Percentiles rank a stretch among this genome's conserved stretches.
phyloP scores from a whole-genome alignment of 37 sponge, comb jelly and placozoan species.

The Theonella swinhoei region DNA sequence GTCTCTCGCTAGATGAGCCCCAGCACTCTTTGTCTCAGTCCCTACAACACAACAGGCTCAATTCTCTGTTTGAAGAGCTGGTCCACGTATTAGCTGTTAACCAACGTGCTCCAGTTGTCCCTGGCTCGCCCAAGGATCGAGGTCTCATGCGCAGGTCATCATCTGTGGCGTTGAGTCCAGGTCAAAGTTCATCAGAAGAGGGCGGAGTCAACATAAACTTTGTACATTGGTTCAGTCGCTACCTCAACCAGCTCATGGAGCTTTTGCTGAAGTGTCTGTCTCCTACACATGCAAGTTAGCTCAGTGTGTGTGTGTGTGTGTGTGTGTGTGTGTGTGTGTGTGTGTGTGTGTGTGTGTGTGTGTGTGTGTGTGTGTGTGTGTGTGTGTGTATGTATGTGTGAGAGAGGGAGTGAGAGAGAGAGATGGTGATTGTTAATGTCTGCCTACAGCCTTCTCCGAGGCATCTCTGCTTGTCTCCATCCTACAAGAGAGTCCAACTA shows the following conservation, averaged over 20 bases:
- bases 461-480: conserved; percentile 56
- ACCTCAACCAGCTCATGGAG: conserved; percentile 44
- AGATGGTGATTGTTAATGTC: too few species aligned
- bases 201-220: conserved; percentile 11
- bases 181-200: not conserved
- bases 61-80: conserved; percentile 30
- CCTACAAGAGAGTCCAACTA: conserved; percentile 76
- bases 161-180: not conserved
- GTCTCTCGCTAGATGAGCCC: not conserved
- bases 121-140: not conserved
- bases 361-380: not conserved
- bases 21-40: not conserved
- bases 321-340: not conserved
- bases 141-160: conserved; percentile 5
- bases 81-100: not conserved
- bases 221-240: conserved; percentile 43
- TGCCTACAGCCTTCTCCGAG: conserved; percentile 15
- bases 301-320: not conserved
- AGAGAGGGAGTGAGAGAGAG: too few species aligned
- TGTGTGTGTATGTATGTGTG: not conserved
- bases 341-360: not conserved
- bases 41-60: not conserved
- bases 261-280: conserved; percentile 38
- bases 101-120: not conserved
- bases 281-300: not conserved